Conservation (phyloP, 2,113 vertebrate genomes). For the Megaceryle torquata region DNA sequence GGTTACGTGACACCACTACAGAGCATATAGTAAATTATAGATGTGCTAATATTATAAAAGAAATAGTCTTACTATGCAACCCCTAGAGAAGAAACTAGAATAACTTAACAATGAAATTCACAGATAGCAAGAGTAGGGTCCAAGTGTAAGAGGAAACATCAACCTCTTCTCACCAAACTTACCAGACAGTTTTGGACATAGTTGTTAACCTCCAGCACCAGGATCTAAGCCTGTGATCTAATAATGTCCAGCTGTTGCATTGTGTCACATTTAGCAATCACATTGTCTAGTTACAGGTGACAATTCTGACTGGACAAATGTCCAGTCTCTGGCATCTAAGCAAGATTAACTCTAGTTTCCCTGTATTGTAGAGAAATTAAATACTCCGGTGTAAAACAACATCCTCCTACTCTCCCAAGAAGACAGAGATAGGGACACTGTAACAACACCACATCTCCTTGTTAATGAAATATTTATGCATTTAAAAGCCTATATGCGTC, state of each 20-base stretch:
- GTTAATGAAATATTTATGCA: not conserved
- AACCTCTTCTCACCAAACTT: not conserved
- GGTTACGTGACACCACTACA: not conserved
- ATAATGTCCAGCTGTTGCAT: not conserved
- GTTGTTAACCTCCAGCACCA: not conserved
- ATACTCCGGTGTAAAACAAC: not conserved
- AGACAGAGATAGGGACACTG: not conserved
- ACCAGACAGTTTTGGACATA: not conserved
- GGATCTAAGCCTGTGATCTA: not conserved
- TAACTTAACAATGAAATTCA: not conserved
- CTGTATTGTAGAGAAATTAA: not conserved
- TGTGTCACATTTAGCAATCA: not conserved
- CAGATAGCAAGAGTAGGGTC: too few species aligned
- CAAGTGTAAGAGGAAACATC: not conserved
- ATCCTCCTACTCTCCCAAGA: not conserved
- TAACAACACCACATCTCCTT: not conserved
- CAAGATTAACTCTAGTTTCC: not conserved
- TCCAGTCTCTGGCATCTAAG: not conserved
- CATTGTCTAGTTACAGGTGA: not conserved
- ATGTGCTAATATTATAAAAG: not conserved
- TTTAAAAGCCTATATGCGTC: not conserved
- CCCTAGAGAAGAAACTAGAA: not conserved
- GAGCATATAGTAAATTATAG: not conserved
- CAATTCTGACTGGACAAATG: not conserved
- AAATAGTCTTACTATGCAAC: not conserved